Conservation (phyloP, 2,888 invertebrate genomes). For the Coecobrya sp. region DNA sequence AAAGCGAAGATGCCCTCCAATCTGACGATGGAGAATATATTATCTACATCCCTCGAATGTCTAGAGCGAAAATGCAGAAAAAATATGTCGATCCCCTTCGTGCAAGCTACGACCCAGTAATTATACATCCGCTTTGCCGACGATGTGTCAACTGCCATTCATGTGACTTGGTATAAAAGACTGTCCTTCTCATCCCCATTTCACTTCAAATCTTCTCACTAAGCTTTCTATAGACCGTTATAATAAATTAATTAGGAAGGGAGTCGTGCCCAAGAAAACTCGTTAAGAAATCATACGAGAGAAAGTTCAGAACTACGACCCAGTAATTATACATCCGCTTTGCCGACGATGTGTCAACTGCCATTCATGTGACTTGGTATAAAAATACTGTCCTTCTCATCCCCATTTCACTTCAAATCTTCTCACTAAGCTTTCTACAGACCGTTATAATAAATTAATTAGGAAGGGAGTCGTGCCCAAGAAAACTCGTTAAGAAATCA, state of each 20-base stretch:
- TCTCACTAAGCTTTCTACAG: background rate
- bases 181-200: background rate
- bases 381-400: background rate
- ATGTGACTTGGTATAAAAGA: background rate
- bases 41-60: slow-evolving; percentile 58
- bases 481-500: slow-evolving; percentile 3
- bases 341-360: slow-evolving; percentile 25
- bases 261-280: background rate
- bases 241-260: background rate
- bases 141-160: slow-evolving; percentile 21
- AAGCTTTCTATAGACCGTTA: background rate
- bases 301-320: slow-evolving; percentile 26
- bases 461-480: background rate
- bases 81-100: slow-evolving; percentile 10
- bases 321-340: slow-evolving; percentile 29
- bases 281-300: slow-evolving; percentile 9
- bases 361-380: slow-evolving; percentile 14
- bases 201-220: background rate
- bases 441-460: background rate
- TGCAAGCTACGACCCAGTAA: slow-evolving; percentile 30
- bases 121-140: slow-evolving; percentile 32
- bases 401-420: background rate
- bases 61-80: slow-evolving; percentile 14
- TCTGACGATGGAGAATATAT: slow-evolving; percentile 56
- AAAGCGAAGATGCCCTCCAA: background rate